These are phyloP conservation scores for Peromyscus aztecus DNA, from an alignment of 2,797 vertebrate species.

Conservation along the genomic window DNA sequence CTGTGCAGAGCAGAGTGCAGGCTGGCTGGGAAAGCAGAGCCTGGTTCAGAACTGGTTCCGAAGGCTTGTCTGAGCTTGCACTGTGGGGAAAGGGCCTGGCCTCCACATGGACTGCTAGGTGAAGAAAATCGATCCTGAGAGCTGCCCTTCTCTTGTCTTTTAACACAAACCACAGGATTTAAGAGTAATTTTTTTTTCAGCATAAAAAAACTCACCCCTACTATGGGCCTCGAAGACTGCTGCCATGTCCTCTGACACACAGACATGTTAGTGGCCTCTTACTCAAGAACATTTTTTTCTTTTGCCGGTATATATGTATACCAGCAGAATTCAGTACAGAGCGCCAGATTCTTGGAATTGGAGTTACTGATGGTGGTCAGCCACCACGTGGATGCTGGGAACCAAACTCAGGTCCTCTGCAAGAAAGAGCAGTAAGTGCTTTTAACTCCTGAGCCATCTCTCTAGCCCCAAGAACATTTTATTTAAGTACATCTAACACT, in stretches of 20 bases:
- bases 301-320: not conserved
- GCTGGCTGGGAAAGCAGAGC: not conserved
- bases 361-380: not conserved
- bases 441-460: not conserved
- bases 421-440: not conserved
- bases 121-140: not conserved
- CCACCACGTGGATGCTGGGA: not conserved
- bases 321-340: not conserved
- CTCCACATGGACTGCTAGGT: not conserved
- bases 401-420: not conserved
- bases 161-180: conserved; percentile 7
- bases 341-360: not conserved
- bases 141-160: conserved; percentile 34
- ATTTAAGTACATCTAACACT: not conserved
- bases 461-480: conserved; percentile 60
- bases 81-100: not conserved
- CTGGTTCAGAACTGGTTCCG: not conserved
- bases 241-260: conserved; percentile 39
- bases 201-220: not conserved
- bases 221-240: not conserved
- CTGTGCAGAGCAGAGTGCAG: not conserved
- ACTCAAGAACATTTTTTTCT: conserved; percentile 65
- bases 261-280: conserved; percentile 71
- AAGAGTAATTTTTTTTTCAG: not conserved
- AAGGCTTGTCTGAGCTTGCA: not conserved